Base-by-base conservation (phyloP, 2,888 invertebrate species). In the Mythimna impura region DNA sequence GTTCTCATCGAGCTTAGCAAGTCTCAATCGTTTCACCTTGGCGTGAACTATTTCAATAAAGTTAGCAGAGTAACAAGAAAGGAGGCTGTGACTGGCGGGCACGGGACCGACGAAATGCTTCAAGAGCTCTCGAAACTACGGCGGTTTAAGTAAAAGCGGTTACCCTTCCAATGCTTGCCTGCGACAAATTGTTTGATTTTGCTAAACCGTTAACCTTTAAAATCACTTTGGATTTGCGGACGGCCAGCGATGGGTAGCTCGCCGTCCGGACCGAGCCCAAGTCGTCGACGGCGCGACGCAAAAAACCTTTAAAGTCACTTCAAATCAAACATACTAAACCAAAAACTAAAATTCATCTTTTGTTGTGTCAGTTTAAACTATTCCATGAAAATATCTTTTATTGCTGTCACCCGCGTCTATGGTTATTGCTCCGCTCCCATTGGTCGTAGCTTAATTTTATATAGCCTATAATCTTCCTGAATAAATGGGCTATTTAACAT, bases 1-100 rank as follows among this genome's bases (percentile, higher is more conserved):
- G 10, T 9, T 54, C n/a, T 9, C 10, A n/a, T 52, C 7, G 1
- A 52, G 10, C 52, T 22, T 54, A 12, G 0, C 12, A 22, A 12
- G 10, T 54, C 22, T 22, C 6, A 22, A 12, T 22, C 22, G 4
- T 54, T 55, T 25, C 25, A 25, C 55, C 55, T 55, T 22, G 12
- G 55, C 25, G 14, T 55, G 55, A 55, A 55, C 25, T 55, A 55
- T 55, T 55, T 25, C 55, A 55, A 55, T 55, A 55, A 25, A 55
- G 55, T 25, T 14, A 12, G 22, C 2, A 22, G 6, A 22, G 55
- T 14, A 12, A 7, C 55, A n/a, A 25, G 55, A 55, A 55, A 55
- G 12, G 55, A 25, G 55, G 55, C 25, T 12, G 55, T 25, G 55
- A 55, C 55, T n/a, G 6, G 1, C 12, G 12, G 6, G n/a, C n/a